Evolutionary conservation across 2,113 vertebrate species (phyloP), one percentile per base, ranked within the genome.

Genomic region (Hypocryptadius cinnamomeus): DNA sequence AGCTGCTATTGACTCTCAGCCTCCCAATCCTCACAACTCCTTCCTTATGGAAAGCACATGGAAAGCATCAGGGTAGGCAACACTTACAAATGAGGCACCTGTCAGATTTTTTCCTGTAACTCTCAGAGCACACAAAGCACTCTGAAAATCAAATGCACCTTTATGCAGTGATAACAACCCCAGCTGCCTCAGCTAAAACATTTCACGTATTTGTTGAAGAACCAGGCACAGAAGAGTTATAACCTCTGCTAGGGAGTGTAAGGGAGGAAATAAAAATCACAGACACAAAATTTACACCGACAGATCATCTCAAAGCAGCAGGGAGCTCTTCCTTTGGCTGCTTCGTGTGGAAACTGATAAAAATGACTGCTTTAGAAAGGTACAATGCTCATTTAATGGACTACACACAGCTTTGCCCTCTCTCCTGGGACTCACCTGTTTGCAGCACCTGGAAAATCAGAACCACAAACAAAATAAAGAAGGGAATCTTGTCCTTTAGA

Each of bases 1-100:
- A 95, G 80, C 78, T 95, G 90, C 73, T 94, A 9, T 69, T 93
- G 91, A 80, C 79, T 96, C 84, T 59, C 71, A 94, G 71, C 82
- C 85, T 94, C 89, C 82, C 68, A 72, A 13, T 50, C 51, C 76
- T 89, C 68, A 35, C 74, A 66, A 28, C 64, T 48, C 66, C 51
- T 56, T 77, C 85, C 72, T 91, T 86, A 77, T 65, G 33, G 80
- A 94, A 77, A 91, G 68, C 92, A 92, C 89, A 87, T 59, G 81
- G 96, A 91, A 92, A 94, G 71, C 31, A 0, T 91, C 94, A 93
- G 64, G 76, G 53, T 7, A 74, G 64, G 72, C 82, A 92, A 88
- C 81, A 88, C 85, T 95, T 59, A 54, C 89, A 96, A 96, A 79
- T 87, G 81, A 95, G 81, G 59, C 91, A 95, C 92, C 87, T 91